phyloP scores from a whole-genome alignment of 1,140 invertebrate species.

The Telenomus remus region DNA sequence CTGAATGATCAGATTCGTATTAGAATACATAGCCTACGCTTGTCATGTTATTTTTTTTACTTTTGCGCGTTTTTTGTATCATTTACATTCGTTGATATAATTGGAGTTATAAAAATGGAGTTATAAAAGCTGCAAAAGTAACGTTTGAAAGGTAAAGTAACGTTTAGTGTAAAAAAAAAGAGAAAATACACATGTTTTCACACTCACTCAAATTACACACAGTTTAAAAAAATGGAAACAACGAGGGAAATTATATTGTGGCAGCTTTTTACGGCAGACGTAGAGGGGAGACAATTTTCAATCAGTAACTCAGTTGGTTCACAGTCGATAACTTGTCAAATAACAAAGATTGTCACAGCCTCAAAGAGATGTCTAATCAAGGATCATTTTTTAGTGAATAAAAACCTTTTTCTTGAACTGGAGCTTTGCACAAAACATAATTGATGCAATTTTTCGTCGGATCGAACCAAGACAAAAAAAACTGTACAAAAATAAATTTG shows the following conservation, averaged over 20 bases:
- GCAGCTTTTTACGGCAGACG: constrained; percentile 36
- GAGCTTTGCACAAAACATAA: no score
- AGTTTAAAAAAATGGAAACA: background rate
- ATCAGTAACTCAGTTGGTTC: constrained; percentile 23
- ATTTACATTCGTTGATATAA: constrained; percentile 8
- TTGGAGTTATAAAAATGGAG: constrained; percentile 16
- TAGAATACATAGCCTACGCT: constrained; percentile 27
- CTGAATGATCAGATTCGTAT: constrained; percentile 22
- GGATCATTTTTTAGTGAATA: background rate
- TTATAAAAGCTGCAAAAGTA: constrained; percentile 21
- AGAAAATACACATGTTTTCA: background rate
- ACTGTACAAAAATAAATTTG: no score
- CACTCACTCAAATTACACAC: no score
- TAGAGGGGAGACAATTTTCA: constrained; percentile 17
- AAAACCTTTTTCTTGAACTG: no score
- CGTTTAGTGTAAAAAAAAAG: constrained; percentile 17
- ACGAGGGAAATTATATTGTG: constrained; percentile 29
- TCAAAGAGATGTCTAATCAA: constrained; percentile 1
- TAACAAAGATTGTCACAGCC: constrained; percentile 9
- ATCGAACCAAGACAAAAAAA: no score
- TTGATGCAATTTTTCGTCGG: no score
- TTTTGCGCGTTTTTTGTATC: constrained; percentile 3
- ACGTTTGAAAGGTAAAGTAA: constrained; percentile 10
- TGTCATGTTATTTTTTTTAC: constrained; percentile 14
- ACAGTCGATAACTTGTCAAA: constrained; percentile 20